Percentiles rank a stretch among this genome's conserved stretches.
phyloP scores from a whole-genome alignment of 2,797 vertebrate genomes.

The Alfaro cultratus region DNA sequence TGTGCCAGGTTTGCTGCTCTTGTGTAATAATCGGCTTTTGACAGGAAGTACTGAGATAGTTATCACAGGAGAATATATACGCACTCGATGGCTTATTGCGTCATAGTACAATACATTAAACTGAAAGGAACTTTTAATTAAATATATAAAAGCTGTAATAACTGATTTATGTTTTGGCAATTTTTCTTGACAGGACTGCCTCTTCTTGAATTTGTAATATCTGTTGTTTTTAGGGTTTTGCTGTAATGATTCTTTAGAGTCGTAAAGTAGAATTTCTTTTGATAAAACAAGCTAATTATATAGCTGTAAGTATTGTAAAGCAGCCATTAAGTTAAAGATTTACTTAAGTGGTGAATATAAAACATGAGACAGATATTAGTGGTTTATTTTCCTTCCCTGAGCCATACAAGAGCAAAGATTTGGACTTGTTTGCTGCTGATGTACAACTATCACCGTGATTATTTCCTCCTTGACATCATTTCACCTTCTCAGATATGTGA shows the following conservation, averaged over 20 bases:
- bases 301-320: background rate
- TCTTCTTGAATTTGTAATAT: background rate
- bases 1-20: background rate
- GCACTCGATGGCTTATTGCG: background rate
- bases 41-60: conserved; percentile 13
- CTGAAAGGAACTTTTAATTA: background rate
- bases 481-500: background rate
- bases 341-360: background rate
- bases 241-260: background rate
- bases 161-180: background rate
- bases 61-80: background rate
- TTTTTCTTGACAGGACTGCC: background rate
- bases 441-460: background rate
- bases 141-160: background rate
- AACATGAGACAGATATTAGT: background rate
- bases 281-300: background rate
- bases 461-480: background rate
- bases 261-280: background rate
- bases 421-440: background rate
- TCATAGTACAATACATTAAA: background rate
- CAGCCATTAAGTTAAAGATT: background rate
- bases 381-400: background rate
- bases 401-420: too few species aligned
- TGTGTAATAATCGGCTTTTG: background rate
- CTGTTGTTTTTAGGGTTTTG: background rate